These are phyloP conservation scores for Eumaeus atala DNA, from an alignment of 1,140 invertebrate genomes.

Conservation along the genomic window DNA sequence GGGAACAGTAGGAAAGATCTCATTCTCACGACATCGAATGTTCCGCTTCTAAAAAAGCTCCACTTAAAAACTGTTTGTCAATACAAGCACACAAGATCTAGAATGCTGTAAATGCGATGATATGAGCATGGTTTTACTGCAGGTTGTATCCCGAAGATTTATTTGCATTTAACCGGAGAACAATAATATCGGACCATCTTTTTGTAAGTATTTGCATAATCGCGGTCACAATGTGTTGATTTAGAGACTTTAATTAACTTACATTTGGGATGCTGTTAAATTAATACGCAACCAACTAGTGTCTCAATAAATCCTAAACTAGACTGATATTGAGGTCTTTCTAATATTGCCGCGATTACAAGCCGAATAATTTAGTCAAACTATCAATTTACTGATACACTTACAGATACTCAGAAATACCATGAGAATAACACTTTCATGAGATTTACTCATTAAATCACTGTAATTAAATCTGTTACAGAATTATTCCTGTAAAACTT, in stretches of 20 bases:
- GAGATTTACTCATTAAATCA: too few relatives aligned
- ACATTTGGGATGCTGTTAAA: too few relatives aligned
- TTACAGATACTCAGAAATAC: too few relatives aligned
- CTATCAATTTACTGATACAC: too few relatives aligned
- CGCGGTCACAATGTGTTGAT: slow-evolving; percentile 1
- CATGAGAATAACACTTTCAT: too few relatives aligned
- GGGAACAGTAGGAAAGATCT: slow-evolving; percentile 36
- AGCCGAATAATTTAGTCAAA: too few relatives aligned
- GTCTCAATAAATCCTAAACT: too few relatives aligned
- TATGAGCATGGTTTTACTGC: slow-evolving; percentile 11
- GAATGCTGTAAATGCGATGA: background rate
- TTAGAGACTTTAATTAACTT: slow-evolving; percentile 6
- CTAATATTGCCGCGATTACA: too few relatives aligned
- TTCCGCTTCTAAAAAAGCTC: background rate
- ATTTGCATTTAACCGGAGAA: slow-evolving; percentile 49
- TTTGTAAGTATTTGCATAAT: slow-evolving; percentile 19
- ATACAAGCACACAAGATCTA: background rate
- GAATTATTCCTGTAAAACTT: too few relatives aligned
- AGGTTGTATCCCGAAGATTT: slow-evolving; percentile 30
- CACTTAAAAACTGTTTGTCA: slow-evolving; percentile 13
- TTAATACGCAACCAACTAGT: too few relatives aligned
- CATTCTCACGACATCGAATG: slow-evolving; percentile 37
- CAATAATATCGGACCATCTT: slow-evolving; percentile 53
- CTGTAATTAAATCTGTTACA: too few relatives aligned
- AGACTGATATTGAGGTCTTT: too few relatives aligned